Percentiles rank a stretch among this genome's conserved stretches.
Conservation (phyloP, 1,140 invertebrate genomes). For the Diprion similis region DNA sequence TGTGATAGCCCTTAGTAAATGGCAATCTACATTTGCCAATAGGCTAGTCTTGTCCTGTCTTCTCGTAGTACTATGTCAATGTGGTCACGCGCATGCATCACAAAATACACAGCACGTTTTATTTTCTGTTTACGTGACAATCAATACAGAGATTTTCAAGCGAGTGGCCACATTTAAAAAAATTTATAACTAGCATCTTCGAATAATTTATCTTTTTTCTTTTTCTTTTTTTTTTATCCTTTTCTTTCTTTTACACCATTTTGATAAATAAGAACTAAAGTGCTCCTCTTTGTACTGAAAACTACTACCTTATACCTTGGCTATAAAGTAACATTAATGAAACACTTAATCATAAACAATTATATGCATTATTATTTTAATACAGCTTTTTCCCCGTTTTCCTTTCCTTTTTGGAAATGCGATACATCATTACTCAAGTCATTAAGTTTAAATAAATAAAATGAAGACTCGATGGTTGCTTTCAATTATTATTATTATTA, state of each 20-base stretch:
- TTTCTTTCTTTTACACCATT: neutral
- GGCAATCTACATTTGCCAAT: constrained; percentile 42
- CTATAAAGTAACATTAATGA: neutral
- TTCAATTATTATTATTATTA: neutral
- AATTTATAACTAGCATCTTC: neutral
- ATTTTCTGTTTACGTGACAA: neutral
- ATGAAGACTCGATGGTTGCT: neutral
- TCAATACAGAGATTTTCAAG: constrained; percentile 7
- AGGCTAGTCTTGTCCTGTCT: constrained; percentile 57
- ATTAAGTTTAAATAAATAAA: neutral
- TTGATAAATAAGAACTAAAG: constrained; percentile 1
- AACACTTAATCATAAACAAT: constrained; percentile 2
- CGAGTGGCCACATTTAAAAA: constrained; percentile 1
- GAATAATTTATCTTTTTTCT: neutral
- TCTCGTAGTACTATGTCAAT: constrained; percentile 39
- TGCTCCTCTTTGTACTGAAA: neutral
- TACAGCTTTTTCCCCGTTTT: neutral
- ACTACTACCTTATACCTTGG: neutral
- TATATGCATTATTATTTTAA: neutral
- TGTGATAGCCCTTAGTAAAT: constrained; percentile 46
- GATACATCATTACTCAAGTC: neutral
- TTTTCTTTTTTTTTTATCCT: neutral
- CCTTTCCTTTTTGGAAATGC: neutral
- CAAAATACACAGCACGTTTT: constrained; percentile 7
- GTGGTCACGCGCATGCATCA: constrained; percentile 27